Percentiles rank a stretch among this genome's conserved stretches.
Conservation (phyloP, 2,113 vertebrate genomes). For the Pelecanoides urinatrix region DNA sequence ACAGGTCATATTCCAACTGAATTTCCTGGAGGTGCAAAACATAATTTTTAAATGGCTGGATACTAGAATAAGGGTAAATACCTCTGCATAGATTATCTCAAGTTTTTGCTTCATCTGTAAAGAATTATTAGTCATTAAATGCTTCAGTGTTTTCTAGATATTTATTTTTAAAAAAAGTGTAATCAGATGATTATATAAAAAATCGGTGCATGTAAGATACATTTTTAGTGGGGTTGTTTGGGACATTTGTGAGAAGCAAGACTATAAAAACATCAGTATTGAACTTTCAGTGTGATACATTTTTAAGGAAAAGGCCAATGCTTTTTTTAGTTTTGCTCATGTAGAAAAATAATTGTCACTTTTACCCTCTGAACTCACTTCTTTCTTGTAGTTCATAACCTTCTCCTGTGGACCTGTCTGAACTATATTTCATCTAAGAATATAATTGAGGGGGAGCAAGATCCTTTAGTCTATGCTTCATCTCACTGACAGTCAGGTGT, state of each 20-base stretch:
- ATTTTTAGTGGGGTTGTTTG: neutral
- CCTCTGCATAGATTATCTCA: neutral
- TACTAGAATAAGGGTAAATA: neutral
- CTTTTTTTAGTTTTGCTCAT: neutral
- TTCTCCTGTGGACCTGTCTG: neutral
- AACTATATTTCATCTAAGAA: neutral
- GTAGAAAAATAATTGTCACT: slow-evolving; percentile 26
- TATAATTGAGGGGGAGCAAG: neutral
- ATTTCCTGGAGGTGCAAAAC: neutral
- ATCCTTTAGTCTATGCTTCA: neutral
- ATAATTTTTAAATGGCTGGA: neutral
- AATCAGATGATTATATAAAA: neutral
- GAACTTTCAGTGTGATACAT: neutral
- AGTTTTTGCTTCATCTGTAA: neutral
- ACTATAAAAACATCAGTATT: neutral
- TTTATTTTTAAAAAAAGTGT: neutral
- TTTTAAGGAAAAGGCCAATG: neutral
- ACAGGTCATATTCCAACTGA: neutral
- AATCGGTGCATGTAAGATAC: neutral
- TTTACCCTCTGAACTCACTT: slow-evolving; percentile 8
- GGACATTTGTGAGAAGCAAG: neutral
- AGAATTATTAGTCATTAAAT: neutral
- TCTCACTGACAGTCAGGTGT: slow-evolving; percentile 12
- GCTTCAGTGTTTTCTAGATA: neutral
- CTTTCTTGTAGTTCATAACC: slow-evolving; percentile 12